phyloP scores from a whole-genome alignment of 2,113 vertebrate species.

The Charadrius vociferus region DNA sequence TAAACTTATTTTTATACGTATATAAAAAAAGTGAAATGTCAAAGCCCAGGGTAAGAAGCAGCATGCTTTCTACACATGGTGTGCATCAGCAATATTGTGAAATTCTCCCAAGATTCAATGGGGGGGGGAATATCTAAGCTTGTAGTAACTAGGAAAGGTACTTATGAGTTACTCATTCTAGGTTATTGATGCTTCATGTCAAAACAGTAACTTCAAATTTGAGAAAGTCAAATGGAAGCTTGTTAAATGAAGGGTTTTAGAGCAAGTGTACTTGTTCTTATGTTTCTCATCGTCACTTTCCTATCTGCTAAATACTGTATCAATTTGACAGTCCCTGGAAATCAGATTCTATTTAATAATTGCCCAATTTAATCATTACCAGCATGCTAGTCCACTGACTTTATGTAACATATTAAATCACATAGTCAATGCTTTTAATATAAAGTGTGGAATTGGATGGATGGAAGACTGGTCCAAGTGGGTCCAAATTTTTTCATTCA shows the following conservation, averaged over 20 bases:
- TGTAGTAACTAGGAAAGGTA: background rate
- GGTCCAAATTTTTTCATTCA: background rate
- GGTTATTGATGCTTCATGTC: background rate
- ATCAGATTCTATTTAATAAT: conserved; percentile 63
- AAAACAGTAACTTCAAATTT: background rate
- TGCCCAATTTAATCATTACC: conserved; percentile 50
- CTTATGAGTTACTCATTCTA: background rate
- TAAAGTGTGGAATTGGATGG: background rate
- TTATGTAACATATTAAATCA: conserved; percentile 11
- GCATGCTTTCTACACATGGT: background rate
- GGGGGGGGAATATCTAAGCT: background rate
- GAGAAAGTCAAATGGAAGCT: background rate
- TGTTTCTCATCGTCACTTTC: background rate
- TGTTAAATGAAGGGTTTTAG: background rate
- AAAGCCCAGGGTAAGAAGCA: background rate
- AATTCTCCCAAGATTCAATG: background rate
- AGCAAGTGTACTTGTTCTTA: background rate
- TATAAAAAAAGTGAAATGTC: background rate
- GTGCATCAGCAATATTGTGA: background rate
- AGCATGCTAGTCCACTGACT: conserved; percentile 25
- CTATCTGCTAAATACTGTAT: conserved; percentile 44
- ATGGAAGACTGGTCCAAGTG: background rate
- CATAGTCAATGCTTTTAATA: background rate
- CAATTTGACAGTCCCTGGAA: conserved; percentile 58
- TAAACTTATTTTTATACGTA: background rate